Evolutionary conservation across 1,140 invertebrate species (phyloP), one percentile per base, ranked within the genome.

Genomic region (Anoplolepis gracilipes): DNA sequence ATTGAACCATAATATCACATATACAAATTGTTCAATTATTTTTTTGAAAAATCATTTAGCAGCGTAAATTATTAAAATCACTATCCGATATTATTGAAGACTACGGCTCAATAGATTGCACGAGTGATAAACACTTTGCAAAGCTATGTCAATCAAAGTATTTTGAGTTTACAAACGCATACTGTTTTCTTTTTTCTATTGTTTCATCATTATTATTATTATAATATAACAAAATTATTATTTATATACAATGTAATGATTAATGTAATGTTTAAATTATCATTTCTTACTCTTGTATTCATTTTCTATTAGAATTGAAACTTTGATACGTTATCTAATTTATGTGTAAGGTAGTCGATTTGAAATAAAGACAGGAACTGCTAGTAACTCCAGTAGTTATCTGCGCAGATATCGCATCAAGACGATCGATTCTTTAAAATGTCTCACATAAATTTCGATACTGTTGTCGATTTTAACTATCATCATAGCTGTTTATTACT

Each of bases 391-490:
- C 30, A 30, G 8, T 53, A 82, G 36, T 82, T 55, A 6, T 42
- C 2, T 25, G 30, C 13, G 7, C 39, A 22, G 2, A 59, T 7
- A 42, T 42, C 49, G 36, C 0, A 36, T n/a, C 3, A 28, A 7
- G 10, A 13, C 10, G 2, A 69, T 30, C 11, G 16, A 11, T 55
- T 4, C 2, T 7, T 5, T 36, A 36, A 2, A 36, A 36, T 6
- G 19, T 42, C 19, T 59, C 13, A 82, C 73, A 67, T 53, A 59
- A 0, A 33, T 8, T 19, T 82, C 67, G 78, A 57, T 61, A 72
- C 22, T 46, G 2, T 13, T 88, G 0, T 33, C 49, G 0, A 0
- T 76, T 0, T n/a, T 62, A 30, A 55, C 67, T 0, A 4, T 69
- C 4, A 1, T 25, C 1, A 5, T 42, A 13, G 55, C 39, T 19